Evolutionary conservation across 2,888 invertebrate species (phyloP), one percentile per base, ranked within the genome.

Genomic region (Trissolcus japonicus): DNA sequence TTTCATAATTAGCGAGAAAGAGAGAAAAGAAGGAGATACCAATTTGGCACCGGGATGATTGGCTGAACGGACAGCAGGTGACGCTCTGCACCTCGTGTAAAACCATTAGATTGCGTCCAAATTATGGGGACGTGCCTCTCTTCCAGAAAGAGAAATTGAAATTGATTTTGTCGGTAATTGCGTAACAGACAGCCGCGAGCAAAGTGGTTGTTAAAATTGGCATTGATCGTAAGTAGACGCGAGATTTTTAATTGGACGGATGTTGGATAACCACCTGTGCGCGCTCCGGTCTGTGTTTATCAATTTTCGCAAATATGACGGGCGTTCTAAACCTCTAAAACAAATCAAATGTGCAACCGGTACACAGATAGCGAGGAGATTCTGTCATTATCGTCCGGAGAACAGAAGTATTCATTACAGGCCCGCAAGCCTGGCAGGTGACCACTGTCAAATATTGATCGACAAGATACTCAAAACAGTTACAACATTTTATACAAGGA

Each of bases 121-220:
- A 63, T 75, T 68, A 68, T 6, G 21, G 67, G 35, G 35, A 35
- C 48, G 29, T 19, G 16, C 59, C 50, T n/a, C n/a, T n/a, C n/a
- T 43, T 50, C n/a, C 16, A 51, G 50, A 62, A 59, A 59, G 51
- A 68, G 51, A 54, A 72, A 63, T 63, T 56, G 68, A 63, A 63
- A 75, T 75, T 68, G 75, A 75, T 75, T 68, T 75, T 25, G 59
- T 54, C 51, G 14, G n/a, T 68, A 75, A 68, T 63, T 68, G 46
- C 50, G 59, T 68, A 68, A 75, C 51, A 25, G 63, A 57, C 62
- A 62, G 54, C 43, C n/a, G 9, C n/a, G 29, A 51, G 14, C 29
- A 67, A 57, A 43, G 21, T 41, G 57, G 41, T 61, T 9, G 41
- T n/a, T 35, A 48, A 19, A 66, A 60, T 66, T 55, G 50, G 48